These are phyloP conservation scores for Chloroceryle inda DNA, from an alignment of 2,797 vertebrate species.

Conservation along the genomic window DNA sequence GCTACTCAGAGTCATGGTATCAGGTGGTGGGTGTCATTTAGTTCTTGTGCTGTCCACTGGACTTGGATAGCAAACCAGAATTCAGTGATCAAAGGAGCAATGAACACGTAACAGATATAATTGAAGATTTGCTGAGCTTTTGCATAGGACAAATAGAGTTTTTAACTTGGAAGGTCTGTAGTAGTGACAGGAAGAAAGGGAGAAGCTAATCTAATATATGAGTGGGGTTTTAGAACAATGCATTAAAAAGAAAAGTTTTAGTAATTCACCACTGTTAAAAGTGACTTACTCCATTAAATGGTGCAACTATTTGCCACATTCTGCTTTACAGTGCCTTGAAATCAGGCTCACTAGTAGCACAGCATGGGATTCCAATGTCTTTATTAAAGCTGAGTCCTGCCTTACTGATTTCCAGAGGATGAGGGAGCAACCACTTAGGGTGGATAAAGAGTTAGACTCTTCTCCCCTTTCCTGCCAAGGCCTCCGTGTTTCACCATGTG, in stretches of 20 bases:
- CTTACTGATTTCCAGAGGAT: not conserved
- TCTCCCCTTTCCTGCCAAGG: not conserved
- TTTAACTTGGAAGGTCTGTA: not conserved
- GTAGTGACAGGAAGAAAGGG: not conserved
- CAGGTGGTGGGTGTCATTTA: not conserved
- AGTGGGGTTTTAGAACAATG: not conserved
- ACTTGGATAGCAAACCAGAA: not conserved
- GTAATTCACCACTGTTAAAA: not conserved
- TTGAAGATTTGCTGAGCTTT: not conserved
- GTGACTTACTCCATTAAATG: not conserved
- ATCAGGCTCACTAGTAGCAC: not conserved
- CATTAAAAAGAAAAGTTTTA: not conserved
- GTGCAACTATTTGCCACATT: not conserved
- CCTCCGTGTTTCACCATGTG: not conserved
- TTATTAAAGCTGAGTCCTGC: not conserved
- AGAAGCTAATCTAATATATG: not conserved
- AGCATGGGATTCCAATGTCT: not conserved
- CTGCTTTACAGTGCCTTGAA: not conserved
- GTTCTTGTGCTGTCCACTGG: not conserved
- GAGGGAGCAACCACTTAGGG: not conserved
- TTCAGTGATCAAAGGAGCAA: not conserved
- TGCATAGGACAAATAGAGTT: not conserved
- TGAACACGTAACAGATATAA: not conserved
- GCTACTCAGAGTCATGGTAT: not conserved
- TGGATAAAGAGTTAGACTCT: not conserved